Percentiles rank a stretch among this genome's conserved stretches.
Conservation (phyloP, 2,113 vertebrate species). For the Eolophus roseicapilla region DNA sequence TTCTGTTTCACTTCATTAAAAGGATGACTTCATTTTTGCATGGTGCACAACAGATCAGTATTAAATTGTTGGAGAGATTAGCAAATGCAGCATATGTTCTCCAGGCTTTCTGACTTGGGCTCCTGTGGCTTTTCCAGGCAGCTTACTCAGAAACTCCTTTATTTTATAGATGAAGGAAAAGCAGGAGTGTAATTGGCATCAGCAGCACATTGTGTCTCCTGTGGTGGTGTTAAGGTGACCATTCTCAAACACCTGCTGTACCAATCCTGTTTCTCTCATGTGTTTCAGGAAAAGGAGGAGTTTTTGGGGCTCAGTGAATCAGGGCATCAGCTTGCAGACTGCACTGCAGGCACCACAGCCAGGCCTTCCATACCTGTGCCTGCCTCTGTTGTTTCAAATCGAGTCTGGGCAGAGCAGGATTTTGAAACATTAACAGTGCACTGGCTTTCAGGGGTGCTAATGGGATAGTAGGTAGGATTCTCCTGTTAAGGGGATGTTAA, state of each 20-base stretch:
- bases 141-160: not conserved
- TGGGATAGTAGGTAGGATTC: not conserved
- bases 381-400: not conserved
- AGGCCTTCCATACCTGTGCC: not conserved
- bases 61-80: not conserved
- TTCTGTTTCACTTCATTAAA: not conserved
- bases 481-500: not conserved
- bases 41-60: not conserved
- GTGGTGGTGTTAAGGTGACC: constrained; percentile 12
- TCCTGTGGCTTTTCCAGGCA: not conserved
- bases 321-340: not conserved
- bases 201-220: not conserved
- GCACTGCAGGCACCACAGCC: not conserved
- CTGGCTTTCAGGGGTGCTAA: not conserved
- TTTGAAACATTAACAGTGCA: not conserved
- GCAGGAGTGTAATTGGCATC: not conserved
- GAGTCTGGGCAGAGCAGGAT: not conserved
- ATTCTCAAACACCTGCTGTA: not conserved
- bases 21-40: not conserved
- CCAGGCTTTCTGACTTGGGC: not conserved
- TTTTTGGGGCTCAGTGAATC: not conserved
- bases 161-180: not conserved
- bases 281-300: not conserved
- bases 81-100: not conserved
- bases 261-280: not conserved